Base-by-base conservation (phyloP, 2,888 invertebrate species). In the Arctia plantaginis region DNA sequence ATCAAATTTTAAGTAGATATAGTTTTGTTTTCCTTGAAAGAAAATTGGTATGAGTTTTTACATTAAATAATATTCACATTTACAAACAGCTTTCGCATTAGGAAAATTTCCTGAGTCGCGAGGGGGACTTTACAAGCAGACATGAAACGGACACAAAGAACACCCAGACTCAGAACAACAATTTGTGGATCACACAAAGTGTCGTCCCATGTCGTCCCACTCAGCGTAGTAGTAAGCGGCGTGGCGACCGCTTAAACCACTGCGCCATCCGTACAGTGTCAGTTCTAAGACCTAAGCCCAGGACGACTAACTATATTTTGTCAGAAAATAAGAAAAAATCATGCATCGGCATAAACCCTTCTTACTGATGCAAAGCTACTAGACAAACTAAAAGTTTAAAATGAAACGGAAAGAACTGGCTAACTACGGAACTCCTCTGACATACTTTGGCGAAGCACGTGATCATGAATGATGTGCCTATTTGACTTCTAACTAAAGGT, bases 361-460 rank as follows among this genome's bases (percentile, higher is more conserved):
- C 13, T 59, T 18, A 44, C 23, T 44, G 55, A 51, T 20, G 20
- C 7, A 66, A n/a, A 59, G n/a, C 27, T 59, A 33, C 47, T 74
- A 51, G 15, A 76, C 12, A 73, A 73, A 80, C 74, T 75, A 71
- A 72, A 76, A 80, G 77, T 75, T 76, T 72, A 78, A 73, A 74
- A 69, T 13, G 35, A 78, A 80, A 78, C 77, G 77, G 80, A 84
- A 80, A 80, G 71, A 79, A 75, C 74, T 80, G 77, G 84, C 80
- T 80, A 79, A 64, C 80, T 71, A 69, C 73, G 77, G 77, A 79
- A 82, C 76, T 70, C 44, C 55, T 69, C 55, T 74, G 76, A 68
- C 82, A 78, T 71, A 78, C 74, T 73, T 69, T 62, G 39, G 13
- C 59, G 39, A 70, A 44, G 75, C 80, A 79, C 71, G 79, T 79